phyloP scores from a whole-genome alignment of 1,140 invertebrate species.

The Calycopis cecrops region DNA sequence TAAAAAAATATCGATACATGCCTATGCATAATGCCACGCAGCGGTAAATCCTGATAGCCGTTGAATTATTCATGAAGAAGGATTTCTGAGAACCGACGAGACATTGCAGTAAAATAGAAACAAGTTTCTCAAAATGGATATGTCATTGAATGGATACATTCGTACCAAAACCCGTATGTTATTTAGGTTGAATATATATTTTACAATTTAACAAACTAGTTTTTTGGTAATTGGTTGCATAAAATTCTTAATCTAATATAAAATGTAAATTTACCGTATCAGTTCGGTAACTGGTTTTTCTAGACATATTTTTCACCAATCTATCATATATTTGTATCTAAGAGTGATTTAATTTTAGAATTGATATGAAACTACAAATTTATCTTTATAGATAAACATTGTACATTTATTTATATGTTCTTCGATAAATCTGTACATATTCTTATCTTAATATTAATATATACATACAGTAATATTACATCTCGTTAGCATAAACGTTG shows the following conservation, averaged over 20 bases:
- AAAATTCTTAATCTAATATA: constrained; percentile 5
- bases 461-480: too few relatives aligned
- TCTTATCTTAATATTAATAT: too few relatives aligned
- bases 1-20: constrained; percentile 29
- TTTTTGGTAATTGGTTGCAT: constrained; percentile 4
- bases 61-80: constrained; percentile 58
- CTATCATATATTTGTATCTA: too few relatives aligned
- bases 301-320: too few relatives aligned
- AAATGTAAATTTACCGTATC: too few relatives aligned
- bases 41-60: constrained; percentile 43
- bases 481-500: too few relatives aligned
- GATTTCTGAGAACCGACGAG: constrained; percentile 27
- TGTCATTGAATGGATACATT: constrained; percentile 27
- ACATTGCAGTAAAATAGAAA: constrained; percentile 32
- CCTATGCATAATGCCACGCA: constrained; percentile 14
- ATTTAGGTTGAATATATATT: constrained; percentile 11
- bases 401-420: too few relatives aligned
- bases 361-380: too few relatives aligned
- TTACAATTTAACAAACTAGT: constrained; percentile 1
- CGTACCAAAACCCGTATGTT: constrained; percentile 16
- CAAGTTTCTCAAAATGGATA: constrained; percentile 25
- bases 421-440: too few relatives aligned
- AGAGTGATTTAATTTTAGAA: too few relatives aligned
- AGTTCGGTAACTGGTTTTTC: too few relatives aligned
- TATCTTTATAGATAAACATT: too few relatives aligned